A percentile compares a stretch with the other conserved stretches of the same genome.
Conservation (phyloP, 2,888 invertebrate species). For the Hydriomena furcata region DNA sequence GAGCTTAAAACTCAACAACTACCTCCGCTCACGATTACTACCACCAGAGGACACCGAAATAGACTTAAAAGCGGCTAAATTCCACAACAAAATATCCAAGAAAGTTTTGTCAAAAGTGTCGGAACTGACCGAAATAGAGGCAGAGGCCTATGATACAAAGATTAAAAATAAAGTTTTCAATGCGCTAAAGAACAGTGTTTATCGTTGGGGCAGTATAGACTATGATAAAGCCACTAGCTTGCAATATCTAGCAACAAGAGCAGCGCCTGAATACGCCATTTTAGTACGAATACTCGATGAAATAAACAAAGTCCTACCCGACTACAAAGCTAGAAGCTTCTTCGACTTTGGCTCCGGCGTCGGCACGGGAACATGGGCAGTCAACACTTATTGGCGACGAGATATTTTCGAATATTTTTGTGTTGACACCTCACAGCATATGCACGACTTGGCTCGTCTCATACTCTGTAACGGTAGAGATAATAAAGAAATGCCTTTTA, state of each 20-base stretch:
- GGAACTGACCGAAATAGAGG: slow-evolving; percentile 58
- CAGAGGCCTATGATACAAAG: slow-evolving; percentile 66
- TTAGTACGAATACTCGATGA: slow-evolving; percentile 88
- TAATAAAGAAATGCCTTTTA: slow-evolving; percentile 82
- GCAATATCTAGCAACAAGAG: slow-evolving; percentile 88
- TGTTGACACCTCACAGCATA: slow-evolving; percentile 91
- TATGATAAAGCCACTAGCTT: slow-evolving; percentile 86
- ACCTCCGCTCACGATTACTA: slow-evolving; percentile 85
- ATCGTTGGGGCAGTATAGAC: slow-evolving; percentile 89
- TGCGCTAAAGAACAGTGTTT: slow-evolving; percentile 84
- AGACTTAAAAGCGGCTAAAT: slow-evolving; percentile 65
- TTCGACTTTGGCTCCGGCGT: slow-evolving; percentile 97
- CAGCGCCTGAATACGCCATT: slow-evolving; percentile 90
- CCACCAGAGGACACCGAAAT: slow-evolving; percentile 85
- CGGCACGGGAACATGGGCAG: slow-evolving; percentile 94
- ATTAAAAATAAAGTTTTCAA: slow-evolving; percentile 81
- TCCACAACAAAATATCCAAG: slow-evolving; percentile 64
- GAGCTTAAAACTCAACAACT: slow-evolving; percentile 79
- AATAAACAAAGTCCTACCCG: slow-evolving; percentile 84
- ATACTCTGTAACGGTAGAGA: slow-evolving; percentile 87
- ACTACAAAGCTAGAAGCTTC: slow-evolving; percentile 89
- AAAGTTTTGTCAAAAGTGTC: slow-evolving; percentile 49
- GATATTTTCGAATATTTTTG: slow-evolving; percentile 92
- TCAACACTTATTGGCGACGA: slow-evolving; percentile 87
- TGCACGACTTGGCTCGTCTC: slow-evolving; percentile 91